Conservation (phyloP, 1,140 invertebrate species). For the Drosophila miranda region DNA sequence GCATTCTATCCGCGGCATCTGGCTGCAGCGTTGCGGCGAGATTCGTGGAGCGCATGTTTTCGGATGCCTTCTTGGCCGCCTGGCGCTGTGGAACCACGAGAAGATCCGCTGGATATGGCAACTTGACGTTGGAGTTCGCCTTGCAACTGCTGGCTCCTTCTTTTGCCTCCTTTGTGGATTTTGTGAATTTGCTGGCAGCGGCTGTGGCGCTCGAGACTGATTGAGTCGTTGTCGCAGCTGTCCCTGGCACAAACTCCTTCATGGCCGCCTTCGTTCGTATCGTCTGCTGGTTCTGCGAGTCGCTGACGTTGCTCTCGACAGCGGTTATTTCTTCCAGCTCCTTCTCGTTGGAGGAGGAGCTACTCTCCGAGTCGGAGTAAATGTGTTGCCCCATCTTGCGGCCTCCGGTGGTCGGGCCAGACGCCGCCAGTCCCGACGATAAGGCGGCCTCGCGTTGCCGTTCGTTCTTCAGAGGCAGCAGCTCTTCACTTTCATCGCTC, state of each 20-base stretch:
- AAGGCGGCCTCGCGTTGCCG: not conserved
- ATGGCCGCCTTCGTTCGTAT: slow-evolving; percentile 91
- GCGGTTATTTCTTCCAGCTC: slow-evolving; percentile 57
- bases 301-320: slow-evolving; percentile 85
- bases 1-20: slow-evolving; percentile 48
- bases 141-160: slow-evolving; percentile 19
- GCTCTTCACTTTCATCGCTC: slow-evolving; percentile 90
- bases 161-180: slow-evolving; percentile 37
- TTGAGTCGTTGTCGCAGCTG: slow-evolving; percentile 40
- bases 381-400: slow-evolving; percentile 68
- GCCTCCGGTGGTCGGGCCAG: slow-evolving; percentile 43
- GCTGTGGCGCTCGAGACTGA: slow-evolving; percentile 35
- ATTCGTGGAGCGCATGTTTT: slow-evolving; percentile 89
- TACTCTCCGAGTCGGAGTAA: slow-evolving; percentile 76
- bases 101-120: slow-evolving; percentile 87
- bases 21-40: slow-evolving; percentile 44
- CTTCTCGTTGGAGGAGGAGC: slow-evolving; percentile 26
- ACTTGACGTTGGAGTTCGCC: slow-evolving; percentile 33
- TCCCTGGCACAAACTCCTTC: slow-evolving; percentile 87
- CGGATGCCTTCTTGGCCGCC: slow-evolving; percentile 94
- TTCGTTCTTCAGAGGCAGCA: slow-evolving; percentile 84
- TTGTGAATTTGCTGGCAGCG: slow-evolving; percentile 31
- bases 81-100: slow-evolving; percentile 95
- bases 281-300: slow-evolving; percentile 87
- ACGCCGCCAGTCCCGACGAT: slow-evolving; percentile 84